Evolutionary conservation across 2,888 invertebrate species (phyloP).

Genomic region (Eristalinus aeneus): DNA sequence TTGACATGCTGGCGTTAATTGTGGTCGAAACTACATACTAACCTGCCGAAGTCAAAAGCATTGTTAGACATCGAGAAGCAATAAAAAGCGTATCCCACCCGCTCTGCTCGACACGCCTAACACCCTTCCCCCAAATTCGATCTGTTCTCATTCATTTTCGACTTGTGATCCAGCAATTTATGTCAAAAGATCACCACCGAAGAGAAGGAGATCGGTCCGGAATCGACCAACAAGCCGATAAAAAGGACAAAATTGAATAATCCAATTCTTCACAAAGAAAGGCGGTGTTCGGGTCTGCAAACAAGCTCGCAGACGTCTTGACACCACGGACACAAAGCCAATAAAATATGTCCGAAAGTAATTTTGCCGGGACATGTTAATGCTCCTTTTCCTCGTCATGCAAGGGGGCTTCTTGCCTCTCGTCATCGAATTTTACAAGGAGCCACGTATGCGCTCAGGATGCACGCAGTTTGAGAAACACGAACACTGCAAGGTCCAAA

Average conservation of each 20-base stretch:
- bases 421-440: conserved; percentile 2
- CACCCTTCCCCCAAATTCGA: conserved; percentile 51
- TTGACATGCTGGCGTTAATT: too few species aligned
- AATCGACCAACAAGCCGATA: neutral
- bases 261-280: conserved; percentile 41
- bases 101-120: neutral
- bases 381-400: conserved; percentile 61
- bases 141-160: conserved; percentile 62
- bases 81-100: conserved; percentile 5
- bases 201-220: neutral
- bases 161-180: conserved; percentile 62
- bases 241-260: conserved; percentile 35
- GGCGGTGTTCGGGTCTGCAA: neutral
- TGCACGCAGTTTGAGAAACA: neutral
- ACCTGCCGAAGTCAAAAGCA: conserved; percentile 2
- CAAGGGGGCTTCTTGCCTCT: conserved; percentile 14
- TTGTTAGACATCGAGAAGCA: neutral
- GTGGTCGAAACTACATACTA: neutral
- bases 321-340: conserved; percentile 65
- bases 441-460: neutral
- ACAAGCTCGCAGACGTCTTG: conserved; percentile 58
- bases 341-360: conserved; percentile 71
- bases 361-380: conserved; percentile 69
- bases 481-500: conserved; percentile 16
- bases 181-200: conserved; percentile 67